Base-by-base conservation (phyloP, 2,797 vertebrate genomes). In the Sebastolobus altivelis region DNA sequence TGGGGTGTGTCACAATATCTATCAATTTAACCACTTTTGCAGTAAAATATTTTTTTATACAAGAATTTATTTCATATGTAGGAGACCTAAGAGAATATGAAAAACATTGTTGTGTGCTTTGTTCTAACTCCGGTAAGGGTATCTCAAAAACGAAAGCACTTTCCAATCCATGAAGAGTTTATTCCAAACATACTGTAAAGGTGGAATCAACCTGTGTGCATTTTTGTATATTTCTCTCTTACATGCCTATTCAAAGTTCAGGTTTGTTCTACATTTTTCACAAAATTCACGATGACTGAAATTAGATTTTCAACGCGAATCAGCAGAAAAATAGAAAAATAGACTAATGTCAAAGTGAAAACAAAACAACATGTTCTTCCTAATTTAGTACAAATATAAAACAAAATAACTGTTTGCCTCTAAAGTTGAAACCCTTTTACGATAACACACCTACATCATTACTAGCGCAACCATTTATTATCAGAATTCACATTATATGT, bases 261-360 rank as follows among this genome's bases (percentile, higher is more conserved):
- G 11, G 20, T 67, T 54, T 33, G 2, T 70, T 54, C 14, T 18
- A 65, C 16, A 25, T 16, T 35, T 56, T 63, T 43, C 6, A 40
- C 11, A 25, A 63, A 40, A 1, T 40, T 37, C n/a, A 67, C 66
- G 4, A 27, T 6, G 1, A 35, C 27, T 40, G 61, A 63, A 61
- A 81, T 35, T 9, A 8, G 5, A 60, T 43, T 31, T 35, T 14
- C 0, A 0, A 79, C 29, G 37, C 8, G 3, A 16, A 43, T 8
- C 40, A 55, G 40, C 29, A 79, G 52, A 67, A 59, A 71, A 72
- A n/a, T 56, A 46, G 43, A 46, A 46, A 46, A 46, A 46, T 0
- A 46, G 14, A 79, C 14, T 11, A 13, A 22, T 22, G 38, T 69
- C 52, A 74, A 62, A 52, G 46, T n/a, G 59, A 73, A 76, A 65